Evolutionary conservation across 2,113 vertebrate species (phyloP).

Genomic region (Zosterops hypoxanthus): DNA sequence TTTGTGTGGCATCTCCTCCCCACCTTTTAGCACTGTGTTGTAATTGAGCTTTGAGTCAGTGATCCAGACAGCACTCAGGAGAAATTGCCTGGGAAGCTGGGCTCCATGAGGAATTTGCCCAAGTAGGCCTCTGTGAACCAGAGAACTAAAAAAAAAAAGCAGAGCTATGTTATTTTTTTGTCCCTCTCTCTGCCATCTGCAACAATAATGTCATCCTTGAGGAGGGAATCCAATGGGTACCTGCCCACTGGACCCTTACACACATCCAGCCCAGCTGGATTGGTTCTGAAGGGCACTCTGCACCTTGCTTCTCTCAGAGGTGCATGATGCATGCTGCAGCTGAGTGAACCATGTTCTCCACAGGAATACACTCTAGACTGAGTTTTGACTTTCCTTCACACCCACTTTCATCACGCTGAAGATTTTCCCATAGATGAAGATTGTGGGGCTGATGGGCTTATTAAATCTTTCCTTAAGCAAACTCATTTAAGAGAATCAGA

Average conservation of each 20-base stretch:
- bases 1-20: not conserved
- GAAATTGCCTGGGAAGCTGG: not conserved
- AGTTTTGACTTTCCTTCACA: not conserved
- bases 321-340: rapidly evolving
- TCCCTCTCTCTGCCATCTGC: not conserved
- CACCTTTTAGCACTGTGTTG: not conserved
- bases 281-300: not conserved
- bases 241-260: not conserved
- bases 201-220: not conserved
- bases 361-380: not conserved
- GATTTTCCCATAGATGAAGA: not conserved
- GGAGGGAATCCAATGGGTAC: not conserved
- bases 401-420: not conserved
- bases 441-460: not conserved
- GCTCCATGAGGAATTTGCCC: not conserved
- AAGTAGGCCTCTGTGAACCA: not conserved
- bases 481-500: not conserved
- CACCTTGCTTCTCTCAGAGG: not conserved
- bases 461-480: not conserved
- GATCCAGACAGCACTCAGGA: not conserved
- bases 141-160: not conserved
- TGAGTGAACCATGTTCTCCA: not conserved
- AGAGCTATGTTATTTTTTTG: not conserved
- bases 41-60: not conserved
- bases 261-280: not conserved